Percentiles rank a stretch among this genome's conserved stretches.
Evolutionary conservation across 2,113 vertebrate genomes (phyloP).

Genomic region (Gymnobelideus leadbeateri): DNA sequence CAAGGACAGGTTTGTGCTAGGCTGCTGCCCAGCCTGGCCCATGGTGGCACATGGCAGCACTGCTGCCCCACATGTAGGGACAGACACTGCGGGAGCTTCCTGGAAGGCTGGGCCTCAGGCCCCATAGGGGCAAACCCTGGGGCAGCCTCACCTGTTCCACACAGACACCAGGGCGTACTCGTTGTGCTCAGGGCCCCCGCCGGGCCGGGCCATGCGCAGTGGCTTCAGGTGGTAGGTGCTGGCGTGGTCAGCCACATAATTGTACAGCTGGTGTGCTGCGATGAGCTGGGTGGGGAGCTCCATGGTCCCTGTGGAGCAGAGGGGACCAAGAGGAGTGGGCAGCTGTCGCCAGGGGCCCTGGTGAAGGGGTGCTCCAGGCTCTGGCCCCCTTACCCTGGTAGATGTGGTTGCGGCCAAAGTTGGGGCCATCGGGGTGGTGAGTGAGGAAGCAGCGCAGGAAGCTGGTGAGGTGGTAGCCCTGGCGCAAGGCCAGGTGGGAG

Average conservation of each 20-base stretch:
- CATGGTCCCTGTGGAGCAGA: constrained; percentile 86
- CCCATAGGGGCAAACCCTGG: background rate
- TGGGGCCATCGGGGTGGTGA: constrained; percentile 95
- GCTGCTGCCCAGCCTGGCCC: background rate
- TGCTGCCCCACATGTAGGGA: too few species aligned
- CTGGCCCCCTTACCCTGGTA: constrained; percentile 91
- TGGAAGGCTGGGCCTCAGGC: too few species aligned
- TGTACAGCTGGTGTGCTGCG: constrained; percentile 97
- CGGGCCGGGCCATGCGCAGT: constrained; percentile 92
- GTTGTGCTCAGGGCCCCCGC: constrained; percentile 88
- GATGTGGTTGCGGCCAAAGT: constrained; percentile 97
- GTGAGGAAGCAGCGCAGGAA: constrained; percentile 97
- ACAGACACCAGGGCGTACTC: constrained; percentile 96
- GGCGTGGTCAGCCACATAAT: constrained; percentile 97
- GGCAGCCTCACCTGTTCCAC: constrained; percentile 92
- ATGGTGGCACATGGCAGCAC: too few species aligned
- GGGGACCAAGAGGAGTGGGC: background rate
- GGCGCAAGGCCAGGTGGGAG: constrained; percentile 93
- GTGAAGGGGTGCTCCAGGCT: background rate
- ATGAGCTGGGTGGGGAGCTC: constrained; percentile 95
- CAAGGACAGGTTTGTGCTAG: constrained; percentile 36
- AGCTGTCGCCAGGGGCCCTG: background rate
- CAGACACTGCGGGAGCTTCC: too few species aligned
- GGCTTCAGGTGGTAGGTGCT: constrained; percentile 98
- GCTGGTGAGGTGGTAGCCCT: constrained; percentile 96